Conservation (phyloP, 2,113 vertebrate genomes). For the Puntigrus tetrazona region DNA sequence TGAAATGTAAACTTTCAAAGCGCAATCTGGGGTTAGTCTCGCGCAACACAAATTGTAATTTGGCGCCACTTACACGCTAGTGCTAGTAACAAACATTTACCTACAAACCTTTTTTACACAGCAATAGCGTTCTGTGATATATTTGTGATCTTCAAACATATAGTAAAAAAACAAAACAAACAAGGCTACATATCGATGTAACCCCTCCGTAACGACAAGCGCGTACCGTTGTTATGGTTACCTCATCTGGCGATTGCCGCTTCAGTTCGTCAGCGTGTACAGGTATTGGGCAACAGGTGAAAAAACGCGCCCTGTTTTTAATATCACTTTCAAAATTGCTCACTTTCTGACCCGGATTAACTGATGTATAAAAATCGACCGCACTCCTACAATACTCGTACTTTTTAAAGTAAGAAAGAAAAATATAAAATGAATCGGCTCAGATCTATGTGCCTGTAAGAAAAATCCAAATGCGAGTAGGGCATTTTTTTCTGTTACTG, state of each 20-base stretch:
- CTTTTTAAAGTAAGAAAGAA: not conserved
- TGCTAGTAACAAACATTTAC: not conserved
- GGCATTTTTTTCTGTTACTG: not conserved
- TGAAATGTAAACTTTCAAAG: not conserved
- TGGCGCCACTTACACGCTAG: not conserved
- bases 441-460: not conserved
- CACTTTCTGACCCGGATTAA: not conserved
- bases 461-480: not conserved
- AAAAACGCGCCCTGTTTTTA: not conserved
- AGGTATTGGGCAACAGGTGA: not conserved
- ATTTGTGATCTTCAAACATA: not conserved
- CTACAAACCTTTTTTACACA: not conserved
- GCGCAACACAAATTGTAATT: not conserved
- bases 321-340: not conserved
- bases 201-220: not conserved
- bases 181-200: not conserved
- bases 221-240: conserved; percentile 1
- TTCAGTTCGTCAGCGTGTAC: not conserved
- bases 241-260: not conserved
- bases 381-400: not conserved
- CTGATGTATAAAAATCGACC: not conserved
- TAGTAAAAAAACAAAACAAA: not conserved
- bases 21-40: not conserved
- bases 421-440: not conserved
- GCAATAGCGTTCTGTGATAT: not conserved